A percentile compares a stretch with the other conserved stretches of the same genome.
phyloP scores from a whole-genome alignment of 2,113 vertebrate species.

The Sebastes fasciatus region DNA sequence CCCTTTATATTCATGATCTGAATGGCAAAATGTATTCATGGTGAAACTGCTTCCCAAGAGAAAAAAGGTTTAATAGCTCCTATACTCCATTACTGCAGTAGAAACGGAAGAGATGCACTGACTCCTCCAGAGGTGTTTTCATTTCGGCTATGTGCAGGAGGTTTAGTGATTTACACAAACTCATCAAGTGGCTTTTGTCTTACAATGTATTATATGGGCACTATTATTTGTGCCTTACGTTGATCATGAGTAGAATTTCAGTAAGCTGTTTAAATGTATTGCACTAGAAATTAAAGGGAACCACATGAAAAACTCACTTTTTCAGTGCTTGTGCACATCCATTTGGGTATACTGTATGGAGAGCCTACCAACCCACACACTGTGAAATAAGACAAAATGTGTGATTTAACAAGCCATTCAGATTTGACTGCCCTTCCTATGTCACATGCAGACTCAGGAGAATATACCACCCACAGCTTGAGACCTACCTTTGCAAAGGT shows the following conservation, averaged over 20 bases:
- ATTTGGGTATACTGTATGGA: neutral
- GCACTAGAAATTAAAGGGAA: conserved; percentile 2
- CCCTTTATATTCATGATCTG: conserved; percentile 67
- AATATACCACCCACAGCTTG: neutral
- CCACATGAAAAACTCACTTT: neutral
- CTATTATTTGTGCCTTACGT: conserved; percentile 24
- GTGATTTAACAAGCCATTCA: neutral
- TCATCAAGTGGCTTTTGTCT: conserved; percentile 62
- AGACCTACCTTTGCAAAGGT: neutral
- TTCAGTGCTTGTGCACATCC: neutral
- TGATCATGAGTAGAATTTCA: conserved; percentile 37
- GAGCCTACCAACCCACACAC: neutral
- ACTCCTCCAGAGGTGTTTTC: conserved; percentile 45
- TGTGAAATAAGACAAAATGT: neutral
- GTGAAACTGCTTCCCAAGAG: conserved; percentile 53
- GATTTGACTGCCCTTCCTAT: neutral
- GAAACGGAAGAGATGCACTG: conserved; percentile 39
- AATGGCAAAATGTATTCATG: conserved; percentile 66
- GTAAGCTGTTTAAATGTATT: conserved; percentile 54
- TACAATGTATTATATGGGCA: conserved; percentile 32
- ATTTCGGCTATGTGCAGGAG: conserved; percentile 35
- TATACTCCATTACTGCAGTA: conserved; percentile 47
- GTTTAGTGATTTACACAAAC: conserved; percentile 68
- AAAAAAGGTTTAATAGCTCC: conserved; percentile 54
- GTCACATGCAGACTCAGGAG: neutral